Evolutionary conservation across 2,888 invertebrate species (phyloP).

Genomic region (Morpho deidamia): DNA sequence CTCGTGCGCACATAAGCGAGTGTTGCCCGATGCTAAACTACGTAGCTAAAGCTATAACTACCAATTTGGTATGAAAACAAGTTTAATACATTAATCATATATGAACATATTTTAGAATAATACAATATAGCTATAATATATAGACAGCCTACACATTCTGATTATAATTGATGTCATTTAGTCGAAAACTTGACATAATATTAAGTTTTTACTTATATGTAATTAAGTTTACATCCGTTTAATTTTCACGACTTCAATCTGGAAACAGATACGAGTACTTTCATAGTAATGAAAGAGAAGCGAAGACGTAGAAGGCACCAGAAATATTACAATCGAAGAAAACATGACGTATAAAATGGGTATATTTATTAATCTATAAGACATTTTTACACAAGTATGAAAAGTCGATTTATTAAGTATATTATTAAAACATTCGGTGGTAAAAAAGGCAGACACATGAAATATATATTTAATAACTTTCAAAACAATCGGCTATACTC

Average conservation of each 20-base stretch:
- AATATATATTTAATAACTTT: background rate
- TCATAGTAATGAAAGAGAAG: background rate
- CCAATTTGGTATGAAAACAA: slow-evolving; percentile 42
- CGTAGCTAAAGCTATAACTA: slow-evolving; percentile 44
- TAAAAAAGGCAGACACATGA: background rate
- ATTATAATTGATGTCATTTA: slow-evolving; percentile 10
- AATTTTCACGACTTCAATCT: background rate
- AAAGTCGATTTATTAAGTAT: background rate
- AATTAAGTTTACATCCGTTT: slow-evolving; percentile 6
- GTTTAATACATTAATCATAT: slow-evolving; percentile 27
- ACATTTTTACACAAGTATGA: background rate
- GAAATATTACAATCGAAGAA: background rate
- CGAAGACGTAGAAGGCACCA: slow-evolving; percentile 5
- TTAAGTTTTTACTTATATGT: slow-evolving; percentile 9
- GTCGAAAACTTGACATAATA: slow-evolving; percentile 17
- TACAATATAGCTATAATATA: slow-evolving; percentile 19
- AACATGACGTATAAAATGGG: background rate
- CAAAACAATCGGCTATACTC: no score
- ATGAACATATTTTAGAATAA: slow-evolving; percentile 21
- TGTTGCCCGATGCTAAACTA: slow-evolving; percentile 37
- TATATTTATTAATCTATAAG: background rate
- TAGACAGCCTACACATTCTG: slow-evolving; percentile 24
- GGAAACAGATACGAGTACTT: slow-evolving; percentile 4
- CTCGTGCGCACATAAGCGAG: slow-evolving; percentile 43
- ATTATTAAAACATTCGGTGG: slow-evolving; percentile 12